Conservation (phyloP, 2,888 invertebrate species). For the Sabatieria punctata region DNA sequence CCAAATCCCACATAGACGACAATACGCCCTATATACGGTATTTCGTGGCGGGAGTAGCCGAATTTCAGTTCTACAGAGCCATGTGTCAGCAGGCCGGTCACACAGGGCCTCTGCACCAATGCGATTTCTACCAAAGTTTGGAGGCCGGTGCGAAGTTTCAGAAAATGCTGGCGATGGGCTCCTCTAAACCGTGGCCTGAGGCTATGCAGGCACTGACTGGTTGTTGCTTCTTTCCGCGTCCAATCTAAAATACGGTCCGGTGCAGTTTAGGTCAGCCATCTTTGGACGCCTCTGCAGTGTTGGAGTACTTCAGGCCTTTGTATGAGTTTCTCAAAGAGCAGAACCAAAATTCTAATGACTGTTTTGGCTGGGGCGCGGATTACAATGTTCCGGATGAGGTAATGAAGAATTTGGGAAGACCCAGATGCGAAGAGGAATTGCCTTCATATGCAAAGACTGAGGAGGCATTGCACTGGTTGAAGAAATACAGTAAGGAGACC, state of each 20-base stretch:
- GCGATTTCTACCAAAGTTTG: constrained; percentile 54
- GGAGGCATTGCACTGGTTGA: too few species aligned
- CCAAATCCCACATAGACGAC: constrained; percentile 5
- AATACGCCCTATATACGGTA: constrained; percentile 45
- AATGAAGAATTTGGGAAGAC: too few species aligned
- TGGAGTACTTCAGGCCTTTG: constrained; percentile 70
- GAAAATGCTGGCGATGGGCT: constrained; percentile 10
- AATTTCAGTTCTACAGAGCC: constrained; percentile 76
- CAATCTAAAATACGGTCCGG: constrained; percentile 45
- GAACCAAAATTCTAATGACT: constrained; percentile 1
- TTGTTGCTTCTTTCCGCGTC: too few species aligned
- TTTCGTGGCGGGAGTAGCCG: constrained; percentile 73
- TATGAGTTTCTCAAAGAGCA: constrained; percentile 61
- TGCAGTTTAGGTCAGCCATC: constrained; percentile 38
- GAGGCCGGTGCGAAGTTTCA: constrained; percentile 4
- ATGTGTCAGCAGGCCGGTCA: constrained; percentile 64
- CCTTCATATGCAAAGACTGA: too few species aligned
- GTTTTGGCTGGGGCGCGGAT: constrained; percentile 9
- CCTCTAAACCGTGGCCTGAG: constrained; percentile 11
- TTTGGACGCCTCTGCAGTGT: constrained; percentile 58
- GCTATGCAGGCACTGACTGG: constrained; percentile 11
- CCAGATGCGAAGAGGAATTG: too few species aligned
- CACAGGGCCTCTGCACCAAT: constrained; percentile 58
- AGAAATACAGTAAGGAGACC: too few species aligned
- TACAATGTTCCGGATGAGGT: too few species aligned